A percentile compares a stretch with the other conserved stretches of the same genome.
phyloP scores from a whole-genome alignment of 2,888 invertebrate species.

The Agrochola lychnidis region DNA sequence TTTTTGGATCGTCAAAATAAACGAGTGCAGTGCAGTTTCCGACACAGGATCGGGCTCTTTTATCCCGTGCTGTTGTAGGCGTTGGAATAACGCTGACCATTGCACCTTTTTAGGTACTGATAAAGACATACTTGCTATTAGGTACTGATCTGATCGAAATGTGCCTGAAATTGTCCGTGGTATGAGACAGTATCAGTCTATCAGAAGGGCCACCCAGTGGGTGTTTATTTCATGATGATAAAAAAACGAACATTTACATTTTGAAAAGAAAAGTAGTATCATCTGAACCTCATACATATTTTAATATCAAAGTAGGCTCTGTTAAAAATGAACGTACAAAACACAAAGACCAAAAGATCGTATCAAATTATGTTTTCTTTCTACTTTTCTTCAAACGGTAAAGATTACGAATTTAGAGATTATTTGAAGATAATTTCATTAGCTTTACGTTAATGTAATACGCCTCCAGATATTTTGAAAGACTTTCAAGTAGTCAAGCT shows the following conservation, averaged over 20 bases:
- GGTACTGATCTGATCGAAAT: background rate
- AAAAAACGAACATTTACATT: conserved; percentile 7
- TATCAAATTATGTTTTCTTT: conserved; percentile 45
- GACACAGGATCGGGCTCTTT: conserved; percentile 23
- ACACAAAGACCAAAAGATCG: conserved; percentile 42
- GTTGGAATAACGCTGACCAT: background rate
- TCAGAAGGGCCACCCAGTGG: background rate
- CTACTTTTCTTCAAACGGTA: conserved; percentile 42
- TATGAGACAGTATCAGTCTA: background rate
- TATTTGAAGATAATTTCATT: conserved; percentile 50
- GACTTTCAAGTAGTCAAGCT: conserved; percentile 12
- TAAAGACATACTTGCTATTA: background rate
- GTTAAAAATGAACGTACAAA: conserved; percentile 17
- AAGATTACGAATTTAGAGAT: conserved; percentile 36
- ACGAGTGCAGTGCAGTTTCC: conserved; percentile 26
- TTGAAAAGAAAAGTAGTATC: background rate
- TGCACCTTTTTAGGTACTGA: background rate
- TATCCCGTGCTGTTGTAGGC: background rate
- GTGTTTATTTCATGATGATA: background rate
- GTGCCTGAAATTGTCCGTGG: background rate
- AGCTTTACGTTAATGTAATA: conserved; percentile 36
- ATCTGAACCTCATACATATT: conserved; percentile 22
- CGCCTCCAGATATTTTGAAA: conserved; percentile 28
- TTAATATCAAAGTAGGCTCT: conserved; percentile 20
- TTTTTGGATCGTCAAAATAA: conserved; percentile 49